These are phyloP conservation scores for Tyrannus savana DNA, from an alignment of 2,113 vertebrate species.

Conservation along the genomic window DNA sequence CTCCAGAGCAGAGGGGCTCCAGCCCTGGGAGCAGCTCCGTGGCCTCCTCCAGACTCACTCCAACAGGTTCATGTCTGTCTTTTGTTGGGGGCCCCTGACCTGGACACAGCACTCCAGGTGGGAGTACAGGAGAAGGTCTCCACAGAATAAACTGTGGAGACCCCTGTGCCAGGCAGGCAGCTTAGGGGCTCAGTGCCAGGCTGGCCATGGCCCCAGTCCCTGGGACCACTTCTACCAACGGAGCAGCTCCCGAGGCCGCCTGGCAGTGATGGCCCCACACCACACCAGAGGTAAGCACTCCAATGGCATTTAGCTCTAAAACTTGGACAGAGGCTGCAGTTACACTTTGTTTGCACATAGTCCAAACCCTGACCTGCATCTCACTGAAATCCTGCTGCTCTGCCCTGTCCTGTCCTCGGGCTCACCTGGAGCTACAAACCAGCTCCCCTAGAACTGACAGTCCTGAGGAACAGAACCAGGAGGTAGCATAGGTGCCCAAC, in stretches of 20 bases:
- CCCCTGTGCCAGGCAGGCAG: fast-evolving
- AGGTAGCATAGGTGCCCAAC: too few relatives aligned
- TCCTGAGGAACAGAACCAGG: neutral
- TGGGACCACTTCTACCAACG: too few relatives aligned
- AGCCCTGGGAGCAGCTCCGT: neutral
- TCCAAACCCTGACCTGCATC: neutral
- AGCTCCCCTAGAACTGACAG: neutral
- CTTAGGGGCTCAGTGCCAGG: neutral
- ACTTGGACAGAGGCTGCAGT: neutral
- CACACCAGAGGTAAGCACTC: neutral
- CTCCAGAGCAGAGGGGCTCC: neutral
- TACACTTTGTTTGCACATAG: neutral
- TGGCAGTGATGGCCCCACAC: neutral
- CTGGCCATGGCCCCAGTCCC: neutral
- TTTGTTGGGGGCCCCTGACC: neutral
- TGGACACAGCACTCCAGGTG: neutral
- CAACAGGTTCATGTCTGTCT: neutral
- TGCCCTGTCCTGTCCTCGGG: neutral
- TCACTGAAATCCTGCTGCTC: neutral
- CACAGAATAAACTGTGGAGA: neutral
- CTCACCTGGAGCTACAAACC: neutral
- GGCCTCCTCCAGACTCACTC: neutral
- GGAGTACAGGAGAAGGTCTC: neutral
- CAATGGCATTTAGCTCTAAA: neutral
- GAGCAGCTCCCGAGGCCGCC: fast-evolving